These are phyloP conservation scores for Antechinus stuartii DNA, from an alignment of 2,113 vertebrate species.

Conservation along the genomic window DNA sequence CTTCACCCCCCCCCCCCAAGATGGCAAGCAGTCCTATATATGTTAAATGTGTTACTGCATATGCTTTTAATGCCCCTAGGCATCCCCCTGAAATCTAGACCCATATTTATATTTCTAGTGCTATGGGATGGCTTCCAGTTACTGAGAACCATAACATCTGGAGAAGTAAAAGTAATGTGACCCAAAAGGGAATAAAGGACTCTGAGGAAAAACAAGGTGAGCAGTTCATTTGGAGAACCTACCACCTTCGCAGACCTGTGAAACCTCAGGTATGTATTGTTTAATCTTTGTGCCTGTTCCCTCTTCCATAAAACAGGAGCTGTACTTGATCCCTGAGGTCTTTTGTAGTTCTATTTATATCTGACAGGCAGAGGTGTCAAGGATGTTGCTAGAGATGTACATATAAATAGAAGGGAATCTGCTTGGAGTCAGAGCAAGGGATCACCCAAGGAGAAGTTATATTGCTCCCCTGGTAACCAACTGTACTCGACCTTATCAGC, in stretches of 20 bases:
- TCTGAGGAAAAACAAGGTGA: not conserved
- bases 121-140: not conserved
- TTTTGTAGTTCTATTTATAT: not conserved
- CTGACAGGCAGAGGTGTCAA: not conserved
- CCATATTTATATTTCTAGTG: not conserved
- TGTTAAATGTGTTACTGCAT: no score
- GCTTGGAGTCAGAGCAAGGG: not conserved
- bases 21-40: no score
- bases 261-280: not conserved
- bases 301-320: not conserved
- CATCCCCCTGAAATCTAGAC: not conserved
- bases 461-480: no score
- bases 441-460: not conserved
- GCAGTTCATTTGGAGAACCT: not conserved
- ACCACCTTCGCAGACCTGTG: not conserved
- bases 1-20: no score
- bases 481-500: not conserved
- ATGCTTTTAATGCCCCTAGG: not conserved
- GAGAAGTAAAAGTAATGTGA: not conserved
- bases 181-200: not conserved
- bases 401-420: not conserved
- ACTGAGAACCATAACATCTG: not conserved
- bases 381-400: not conserved
- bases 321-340: not conserved
- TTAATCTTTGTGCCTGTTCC: not conserved